phyloP scores from a whole-genome alignment of 1,140 invertebrate species.

The Episyrphus balteatus region DNA sequence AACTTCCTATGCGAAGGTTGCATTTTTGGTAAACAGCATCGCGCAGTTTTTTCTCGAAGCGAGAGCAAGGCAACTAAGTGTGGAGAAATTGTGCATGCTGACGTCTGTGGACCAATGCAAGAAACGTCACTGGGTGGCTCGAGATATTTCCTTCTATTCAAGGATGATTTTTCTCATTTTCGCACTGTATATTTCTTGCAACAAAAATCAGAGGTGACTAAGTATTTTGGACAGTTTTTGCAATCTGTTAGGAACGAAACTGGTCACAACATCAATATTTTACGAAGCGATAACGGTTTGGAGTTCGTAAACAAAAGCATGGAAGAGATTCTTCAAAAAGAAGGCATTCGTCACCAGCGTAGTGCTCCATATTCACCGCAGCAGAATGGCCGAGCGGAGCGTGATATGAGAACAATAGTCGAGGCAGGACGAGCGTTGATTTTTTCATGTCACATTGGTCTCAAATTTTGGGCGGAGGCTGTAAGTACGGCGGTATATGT shows the following conservation, averaged over 20 bases:
- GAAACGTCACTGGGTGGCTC: slow-evolving; percentile 21
- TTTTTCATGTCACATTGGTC: slow-evolving; percentile 18
- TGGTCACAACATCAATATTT: slow-evolving; percentile 20
- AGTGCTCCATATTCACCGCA: slow-evolving; percentile 37
- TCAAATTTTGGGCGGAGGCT: slow-evolving; percentile 34
- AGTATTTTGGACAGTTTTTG: slow-evolving; percentile 30
- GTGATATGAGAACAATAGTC: slow-evolving; percentile 35
- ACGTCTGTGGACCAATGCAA: slow-evolving; percentile 38
- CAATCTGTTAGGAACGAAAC: slow-evolving; percentile 24
- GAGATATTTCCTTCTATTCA: slow-evolving; percentile 31
- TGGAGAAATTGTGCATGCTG: slow-evolving; percentile 34
- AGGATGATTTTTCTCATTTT: slow-evolving; percentile 36
- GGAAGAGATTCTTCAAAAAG: slow-evolving; percentile 13
- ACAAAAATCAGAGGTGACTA: slow-evolving; percentile 29
- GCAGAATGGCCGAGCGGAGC: slow-evolving; percentile 39
- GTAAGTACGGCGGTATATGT: slow-evolving; percentile 30
- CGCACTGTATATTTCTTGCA: slow-evolving; percentile 33
- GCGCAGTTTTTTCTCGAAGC: slow-evolving; percentile 19
- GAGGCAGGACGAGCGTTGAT: slow-evolving; percentile 36
- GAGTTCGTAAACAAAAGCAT: slow-evolving; percentile 35
- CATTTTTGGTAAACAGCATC: slow-evolving; percentile 31
- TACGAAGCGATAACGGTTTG: slow-evolving; percentile 38
- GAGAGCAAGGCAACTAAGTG: slow-evolving; percentile 11
- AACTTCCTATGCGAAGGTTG: slow-evolving; percentile 30
- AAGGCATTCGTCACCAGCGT: slow-evolving; percentile 31